These are phyloP conservation scores for Synergus umbraculus DNA, from an alignment of 2,888 invertebrate species.

Conservation along the genomic window DNA sequence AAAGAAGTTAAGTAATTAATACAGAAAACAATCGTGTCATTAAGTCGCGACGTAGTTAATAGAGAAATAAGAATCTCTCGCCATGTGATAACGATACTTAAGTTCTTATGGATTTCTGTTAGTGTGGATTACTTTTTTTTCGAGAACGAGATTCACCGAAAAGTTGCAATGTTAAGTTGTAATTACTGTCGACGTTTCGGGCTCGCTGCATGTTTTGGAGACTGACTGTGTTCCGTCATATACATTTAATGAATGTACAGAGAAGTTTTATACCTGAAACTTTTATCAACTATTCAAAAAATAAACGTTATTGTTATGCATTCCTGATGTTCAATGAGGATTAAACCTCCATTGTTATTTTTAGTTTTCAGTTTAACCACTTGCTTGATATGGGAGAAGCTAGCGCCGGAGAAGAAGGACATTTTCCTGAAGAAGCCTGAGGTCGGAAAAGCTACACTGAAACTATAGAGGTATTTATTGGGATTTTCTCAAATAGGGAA, in stretches of 20 bases:
- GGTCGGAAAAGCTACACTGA: no score
- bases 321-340: not conserved
- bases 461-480: no score
- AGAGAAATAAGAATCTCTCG: slow-evolving; percentile 6
- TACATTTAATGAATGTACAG: slow-evolving; percentile 37
- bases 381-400: no score
- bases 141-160: slow-evolving; percentile 25
- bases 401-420: no score
- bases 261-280: slow-evolving; percentile 41
- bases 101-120: slow-evolving; percentile 5
- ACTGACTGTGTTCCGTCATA: slow-evolving; percentile 25
- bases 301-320: slow-evolving; percentile 39
- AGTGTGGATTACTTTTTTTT: slow-evolving; percentile 11
- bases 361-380: no score
- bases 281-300: slow-evolving; percentile 38
- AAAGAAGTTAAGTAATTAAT: not conserved
- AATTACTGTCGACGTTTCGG: not conserved
- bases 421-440: no score
- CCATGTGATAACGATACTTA: slow-evolving; percentile 38
- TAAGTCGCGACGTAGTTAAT: not conserved
- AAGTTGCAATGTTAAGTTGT: slow-evolving; percentile 36
- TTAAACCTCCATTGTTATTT: not conserved
- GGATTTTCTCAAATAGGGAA: no score
- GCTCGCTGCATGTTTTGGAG: slow-evolving; percentile 16
- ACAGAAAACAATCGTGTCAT: not conserved